These are phyloP conservation scores for Camponotus fellah DNA, from an alignment of 2,888 invertebrate genomes.

Conservation along the genomic window DNA sequence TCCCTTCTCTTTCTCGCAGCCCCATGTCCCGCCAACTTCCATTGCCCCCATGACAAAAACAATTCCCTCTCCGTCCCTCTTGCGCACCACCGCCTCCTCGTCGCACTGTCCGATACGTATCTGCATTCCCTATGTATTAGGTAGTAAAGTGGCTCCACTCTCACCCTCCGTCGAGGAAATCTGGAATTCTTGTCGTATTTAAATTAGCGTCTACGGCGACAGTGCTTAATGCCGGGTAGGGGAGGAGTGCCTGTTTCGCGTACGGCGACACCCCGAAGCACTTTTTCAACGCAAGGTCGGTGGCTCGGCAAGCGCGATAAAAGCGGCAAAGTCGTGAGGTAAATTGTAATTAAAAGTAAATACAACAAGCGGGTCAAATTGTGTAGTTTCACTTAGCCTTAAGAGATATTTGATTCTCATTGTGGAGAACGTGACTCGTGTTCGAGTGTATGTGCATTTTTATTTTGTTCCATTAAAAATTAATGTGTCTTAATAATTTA, in stretches of 20 bases:
- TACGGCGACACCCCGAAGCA: constrained; percentile 27
- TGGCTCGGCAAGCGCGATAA: constrained; percentile 33
- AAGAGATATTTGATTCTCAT: constrained; percentile 19
- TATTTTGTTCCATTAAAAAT: not conserved
- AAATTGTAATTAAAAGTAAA: constrained; percentile 53
- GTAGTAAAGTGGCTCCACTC: constrained; percentile 60
- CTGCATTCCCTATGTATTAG: constrained; percentile 69
- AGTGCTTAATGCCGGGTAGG: constrained; percentile 54
- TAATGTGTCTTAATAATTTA: not conserved
- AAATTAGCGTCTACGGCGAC: constrained; percentile 60
- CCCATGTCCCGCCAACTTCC: constrained; percentile 62
- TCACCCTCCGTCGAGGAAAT: constrained; percentile 56
- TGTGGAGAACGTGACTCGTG: not conserved
- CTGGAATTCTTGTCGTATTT: constrained; percentile 65
- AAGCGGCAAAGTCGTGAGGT: constrained; percentile 31
- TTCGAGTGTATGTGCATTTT: not conserved
- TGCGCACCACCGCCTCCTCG: constrained; percentile 50
- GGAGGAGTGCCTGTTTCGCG: constrained; percentile 49
- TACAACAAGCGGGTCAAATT: not conserved
- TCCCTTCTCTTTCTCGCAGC: constrained; percentile 14
- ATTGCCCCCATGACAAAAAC: constrained; percentile 71
- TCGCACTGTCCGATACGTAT: constrained; percentile 60
- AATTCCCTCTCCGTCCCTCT: constrained; percentile 55
- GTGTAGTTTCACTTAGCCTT: constrained; percentile 9
- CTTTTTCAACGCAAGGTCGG: constrained; percentile 37